A percentile compares a stretch with the other conserved stretches of the same genome.
Conservation (phyloP, 64 coral and sea anemone species). For the Dendrophyllia cribrosa region DNA sequence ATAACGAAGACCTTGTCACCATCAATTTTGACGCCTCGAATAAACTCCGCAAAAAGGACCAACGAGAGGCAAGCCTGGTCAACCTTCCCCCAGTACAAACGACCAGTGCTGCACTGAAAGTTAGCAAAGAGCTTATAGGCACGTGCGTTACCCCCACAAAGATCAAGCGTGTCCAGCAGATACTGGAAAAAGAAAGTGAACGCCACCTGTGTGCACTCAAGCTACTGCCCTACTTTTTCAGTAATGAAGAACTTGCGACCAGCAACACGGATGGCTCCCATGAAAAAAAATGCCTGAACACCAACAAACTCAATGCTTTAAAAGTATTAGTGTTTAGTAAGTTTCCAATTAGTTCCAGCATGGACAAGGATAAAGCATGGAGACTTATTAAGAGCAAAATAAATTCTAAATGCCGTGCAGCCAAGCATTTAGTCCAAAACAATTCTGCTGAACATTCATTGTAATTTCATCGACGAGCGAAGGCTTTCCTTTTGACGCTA, state of each 20-base stretch:
- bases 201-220: conserved; percentile 27
- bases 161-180: conserved; percentile 42
- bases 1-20: too few species aligned
- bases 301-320: conserved; percentile 23
- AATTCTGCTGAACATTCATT: too few species aligned
- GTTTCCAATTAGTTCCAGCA: not conserved
- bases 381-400: not conserved
- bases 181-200: conserved; percentile 35
- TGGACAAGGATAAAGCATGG: not conserved
- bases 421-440: not conserved
- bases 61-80: too few species aligned
- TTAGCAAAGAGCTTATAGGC: conserved; percentile 22
- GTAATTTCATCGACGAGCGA: too few species aligned
- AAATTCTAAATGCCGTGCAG: not conserved
- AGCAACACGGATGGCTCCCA: conserved; percentile 55
- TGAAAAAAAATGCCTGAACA: conserved; percentile 33
- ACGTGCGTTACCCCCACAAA: conserved; percentile 36
- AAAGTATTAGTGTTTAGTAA: conserved; percentile 5
- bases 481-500: too few species aligned
- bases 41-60: too few species aligned
- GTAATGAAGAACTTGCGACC: conserved; percentile 54
- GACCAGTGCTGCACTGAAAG: not conserved
- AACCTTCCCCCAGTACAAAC: too few species aligned
- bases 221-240: conserved; percentile 35
- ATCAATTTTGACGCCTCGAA: conserved; percentile 4